Conservation (phyloP, 1,140 invertebrate species). For the Microplitis mediator region DNA sequence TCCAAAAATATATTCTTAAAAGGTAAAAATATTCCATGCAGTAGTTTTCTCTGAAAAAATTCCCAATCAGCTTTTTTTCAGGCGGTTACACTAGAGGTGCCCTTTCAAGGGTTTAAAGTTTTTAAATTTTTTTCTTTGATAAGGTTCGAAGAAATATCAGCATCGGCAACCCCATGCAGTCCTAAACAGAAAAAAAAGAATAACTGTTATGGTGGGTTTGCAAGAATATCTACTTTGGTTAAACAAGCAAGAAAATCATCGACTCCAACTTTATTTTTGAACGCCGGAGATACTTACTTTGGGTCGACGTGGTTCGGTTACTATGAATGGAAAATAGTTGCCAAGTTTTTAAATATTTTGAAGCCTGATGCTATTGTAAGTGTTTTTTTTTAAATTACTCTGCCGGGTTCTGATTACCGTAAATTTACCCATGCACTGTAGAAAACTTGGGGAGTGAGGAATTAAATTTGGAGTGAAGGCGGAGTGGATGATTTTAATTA, state of each 20-base stretch:
- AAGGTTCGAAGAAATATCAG: too few species aligned
- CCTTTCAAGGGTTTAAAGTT: too few species aligned
- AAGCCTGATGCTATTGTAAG: slow-evolving; percentile 74
- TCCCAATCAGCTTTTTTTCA: too few species aligned
- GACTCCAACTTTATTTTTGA: slow-evolving; percentile 62
- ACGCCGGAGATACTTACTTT: slow-evolving; percentile 86
- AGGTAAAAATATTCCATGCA: too few species aligned
- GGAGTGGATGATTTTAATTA: background rate
- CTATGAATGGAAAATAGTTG: slow-evolving; percentile 61
- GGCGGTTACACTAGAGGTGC: too few species aligned
- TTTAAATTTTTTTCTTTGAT: too few species aligned
- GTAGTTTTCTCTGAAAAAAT: too few species aligned
- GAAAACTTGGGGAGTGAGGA: too few species aligned
- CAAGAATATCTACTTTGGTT: slow-evolving; percentile 71
- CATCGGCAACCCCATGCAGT: too few species aligned
- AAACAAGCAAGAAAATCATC: slow-evolving; percentile 45
- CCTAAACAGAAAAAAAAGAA: slow-evolving; percentile 57
- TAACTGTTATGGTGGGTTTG: slow-evolving; percentile 84
- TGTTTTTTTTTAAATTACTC: slow-evolving; percentile 30
- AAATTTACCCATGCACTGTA: too few species aligned
- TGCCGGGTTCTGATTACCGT: too few species aligned
- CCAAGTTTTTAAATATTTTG: slow-evolving; percentile 21
- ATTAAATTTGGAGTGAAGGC: background rate
- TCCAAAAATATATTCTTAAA: too few species aligned
- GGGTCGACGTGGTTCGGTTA: slow-evolving; percentile 82